phyloP scores from a whole-genome alignment of 2,797 vertebrate species.

The Oreortyx pictus region DNA sequence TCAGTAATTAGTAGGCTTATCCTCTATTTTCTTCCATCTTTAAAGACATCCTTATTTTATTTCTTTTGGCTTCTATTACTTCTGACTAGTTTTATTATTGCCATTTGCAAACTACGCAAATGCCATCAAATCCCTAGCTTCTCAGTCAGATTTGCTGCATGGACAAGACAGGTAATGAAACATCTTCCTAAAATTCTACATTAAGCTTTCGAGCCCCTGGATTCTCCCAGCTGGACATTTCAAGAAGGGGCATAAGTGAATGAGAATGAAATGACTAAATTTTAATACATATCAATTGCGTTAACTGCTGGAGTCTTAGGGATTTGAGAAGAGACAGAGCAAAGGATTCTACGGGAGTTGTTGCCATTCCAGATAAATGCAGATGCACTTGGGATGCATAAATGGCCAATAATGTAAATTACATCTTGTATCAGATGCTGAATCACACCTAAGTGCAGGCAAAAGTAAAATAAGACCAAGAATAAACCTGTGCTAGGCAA shows the following conservation, averaged over 20 bases:
- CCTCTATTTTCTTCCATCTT: neutral
- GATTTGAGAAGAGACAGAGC: neutral
- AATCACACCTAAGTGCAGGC: neutral
- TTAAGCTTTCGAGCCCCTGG: neutral
- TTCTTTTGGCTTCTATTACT: neutral
- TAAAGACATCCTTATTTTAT: neutral
- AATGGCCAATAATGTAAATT: neutral
- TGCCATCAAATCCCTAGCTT: neutral
- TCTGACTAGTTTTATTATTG: neutral
- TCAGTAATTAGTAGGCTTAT: neutral
- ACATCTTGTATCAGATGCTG: neutral
- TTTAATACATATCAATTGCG: neutral
- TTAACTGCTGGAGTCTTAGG: neutral
- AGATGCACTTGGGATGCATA: neutral
- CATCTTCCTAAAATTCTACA: neutral
- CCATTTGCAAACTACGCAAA: neutral
- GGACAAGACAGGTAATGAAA: neutral
- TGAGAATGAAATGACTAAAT: neutral
- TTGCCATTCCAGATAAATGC: neutral
- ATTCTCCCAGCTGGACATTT: neutral
- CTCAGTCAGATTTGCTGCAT: neutral
- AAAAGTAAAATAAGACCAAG: neutral
- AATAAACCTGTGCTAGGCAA: neutral
- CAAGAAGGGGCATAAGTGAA: neutral
- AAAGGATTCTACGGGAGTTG: neutral